These are phyloP conservation scores for Kryphioiulus occultus DNA, from an alignment of 2,888 invertebrate genomes.

Conservation along the genomic window DNA sequence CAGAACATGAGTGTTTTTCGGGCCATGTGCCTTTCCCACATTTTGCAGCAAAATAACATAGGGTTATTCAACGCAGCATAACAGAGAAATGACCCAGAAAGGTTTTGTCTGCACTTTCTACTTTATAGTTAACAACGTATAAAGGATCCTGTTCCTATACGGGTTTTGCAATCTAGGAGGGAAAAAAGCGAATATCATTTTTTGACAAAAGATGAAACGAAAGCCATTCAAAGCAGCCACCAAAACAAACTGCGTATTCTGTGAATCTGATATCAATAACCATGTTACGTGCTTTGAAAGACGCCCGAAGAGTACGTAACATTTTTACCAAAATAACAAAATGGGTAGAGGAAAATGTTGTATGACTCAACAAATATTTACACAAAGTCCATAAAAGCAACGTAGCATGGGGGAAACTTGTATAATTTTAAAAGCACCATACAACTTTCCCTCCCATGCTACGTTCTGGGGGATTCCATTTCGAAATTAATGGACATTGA, in stretches of 20 bases:
- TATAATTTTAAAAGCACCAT: no score
- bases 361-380: neutral
- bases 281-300: neutral
- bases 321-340: neutral
- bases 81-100: constrained; percentile 27
- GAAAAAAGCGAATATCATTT: constrained; percentile 25
- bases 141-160: neutral
- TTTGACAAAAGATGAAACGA: constrained; percentile 32
- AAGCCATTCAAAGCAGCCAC: constrained; percentile 13
- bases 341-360: neutral
- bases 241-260: neutral
- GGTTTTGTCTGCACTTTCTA: constrained; percentile 32
- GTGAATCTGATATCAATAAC: constrained; percentile 39
- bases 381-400: no score
- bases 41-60: neutral
- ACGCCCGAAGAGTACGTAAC: neutral
- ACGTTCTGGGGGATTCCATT: no score
- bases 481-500: no score
- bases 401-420: no score
- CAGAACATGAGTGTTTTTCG: neutral
- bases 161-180: neutral
- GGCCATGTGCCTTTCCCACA: neutral
- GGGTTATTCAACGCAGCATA: neutral
- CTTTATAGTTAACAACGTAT: constrained; percentile 18
- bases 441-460: no score